These are phyloP conservation scores for Rynchops niger DNA, from an alignment of 2,113 vertebrate species.

Conservation along the genomic window DNA sequence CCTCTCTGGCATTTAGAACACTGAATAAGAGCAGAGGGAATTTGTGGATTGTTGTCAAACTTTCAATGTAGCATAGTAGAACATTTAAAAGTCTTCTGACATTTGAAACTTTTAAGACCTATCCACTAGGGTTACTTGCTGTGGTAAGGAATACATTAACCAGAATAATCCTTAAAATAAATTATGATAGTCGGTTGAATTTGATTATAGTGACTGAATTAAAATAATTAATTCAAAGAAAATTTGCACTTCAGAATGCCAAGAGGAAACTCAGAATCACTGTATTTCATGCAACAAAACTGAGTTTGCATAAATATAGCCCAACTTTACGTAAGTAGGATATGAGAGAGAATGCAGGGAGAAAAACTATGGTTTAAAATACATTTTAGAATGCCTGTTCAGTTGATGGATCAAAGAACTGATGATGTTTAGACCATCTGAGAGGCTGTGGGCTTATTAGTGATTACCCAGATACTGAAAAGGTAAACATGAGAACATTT, in stretches of 20 bases:
- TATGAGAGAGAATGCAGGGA: not conserved
- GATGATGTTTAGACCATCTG: not conserved
- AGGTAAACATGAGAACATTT: not conserved
- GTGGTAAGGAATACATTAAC: slow-evolving; percentile 51
- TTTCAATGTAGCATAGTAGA: slow-evolving; percentile 30
- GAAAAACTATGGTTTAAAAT: not conserved
- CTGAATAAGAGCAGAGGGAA: slow-evolving; percentile 24
- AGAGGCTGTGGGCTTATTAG: not conserved
- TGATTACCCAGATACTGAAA: not conserved
- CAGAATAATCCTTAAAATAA: slow-evolving; percentile 63
- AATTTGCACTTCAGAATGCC: not conserved
- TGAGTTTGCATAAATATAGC: slow-evolving; percentile 26
- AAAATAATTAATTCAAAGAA: slow-evolving; percentile 58
- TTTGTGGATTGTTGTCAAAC: slow-evolving; percentile 35
- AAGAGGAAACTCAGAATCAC: not conserved
- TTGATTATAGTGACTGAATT: slow-evolving; percentile 32
- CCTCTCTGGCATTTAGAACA: slow-evolving; percentile 4
- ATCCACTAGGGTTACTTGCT: slow-evolving; percentile 48
- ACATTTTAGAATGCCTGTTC: not conserved
- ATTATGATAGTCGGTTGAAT: slow-evolving; percentile 35
- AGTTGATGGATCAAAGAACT: not conserved
- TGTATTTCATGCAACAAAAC: not conserved
- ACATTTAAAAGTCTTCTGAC: slow-evolving; percentile 47
- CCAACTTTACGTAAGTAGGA: not conserved
- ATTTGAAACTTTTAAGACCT: slow-evolving; percentile 64